Evolutionary conservation across 2,113 vertebrate genomes (phyloP).

Genomic region (Cathartes aura): DNA sequence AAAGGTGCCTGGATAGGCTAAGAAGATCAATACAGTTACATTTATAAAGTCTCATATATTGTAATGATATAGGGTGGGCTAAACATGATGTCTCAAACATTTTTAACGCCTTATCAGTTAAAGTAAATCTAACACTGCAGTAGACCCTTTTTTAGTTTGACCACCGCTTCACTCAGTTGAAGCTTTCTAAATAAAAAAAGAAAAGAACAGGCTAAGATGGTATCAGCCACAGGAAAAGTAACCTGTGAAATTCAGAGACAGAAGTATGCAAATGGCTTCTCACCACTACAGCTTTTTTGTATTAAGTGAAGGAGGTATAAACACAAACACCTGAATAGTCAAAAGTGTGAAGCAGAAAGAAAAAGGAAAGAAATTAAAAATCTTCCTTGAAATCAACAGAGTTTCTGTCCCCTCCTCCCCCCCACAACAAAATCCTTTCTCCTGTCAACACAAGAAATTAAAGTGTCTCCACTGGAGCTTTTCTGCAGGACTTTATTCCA

Average conservation of each 20-base stretch:
- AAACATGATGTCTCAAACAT: neutral
- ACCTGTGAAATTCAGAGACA: neutral
- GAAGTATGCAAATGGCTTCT: neutral
- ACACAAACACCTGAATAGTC: neutral
- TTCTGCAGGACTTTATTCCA: neutral
- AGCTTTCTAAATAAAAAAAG: neutral
- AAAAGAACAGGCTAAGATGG: neutral
- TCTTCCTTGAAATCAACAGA: neutral
- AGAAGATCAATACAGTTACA: neutral
- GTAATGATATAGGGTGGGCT: neutral
- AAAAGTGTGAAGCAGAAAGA: neutral
- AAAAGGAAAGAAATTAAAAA: neutral
- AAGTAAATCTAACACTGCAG: neutral
- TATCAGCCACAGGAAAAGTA: neutral
- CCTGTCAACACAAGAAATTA: neutral
- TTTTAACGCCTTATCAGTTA: neutral
- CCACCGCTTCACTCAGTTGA: neutral
- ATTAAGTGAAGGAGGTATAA: neutral
- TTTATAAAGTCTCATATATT: neutral
- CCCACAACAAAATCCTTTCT: neutral
- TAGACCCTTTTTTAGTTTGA: neutral
- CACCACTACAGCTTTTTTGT: neutral
- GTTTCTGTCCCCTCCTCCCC: rapidly evolving
- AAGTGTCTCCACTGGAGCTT: neutral
- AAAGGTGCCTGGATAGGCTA: neutral